Conservation (phyloP, 2,113 vertebrate genomes). For the Oreotrochilus melanogaster region DNA sequence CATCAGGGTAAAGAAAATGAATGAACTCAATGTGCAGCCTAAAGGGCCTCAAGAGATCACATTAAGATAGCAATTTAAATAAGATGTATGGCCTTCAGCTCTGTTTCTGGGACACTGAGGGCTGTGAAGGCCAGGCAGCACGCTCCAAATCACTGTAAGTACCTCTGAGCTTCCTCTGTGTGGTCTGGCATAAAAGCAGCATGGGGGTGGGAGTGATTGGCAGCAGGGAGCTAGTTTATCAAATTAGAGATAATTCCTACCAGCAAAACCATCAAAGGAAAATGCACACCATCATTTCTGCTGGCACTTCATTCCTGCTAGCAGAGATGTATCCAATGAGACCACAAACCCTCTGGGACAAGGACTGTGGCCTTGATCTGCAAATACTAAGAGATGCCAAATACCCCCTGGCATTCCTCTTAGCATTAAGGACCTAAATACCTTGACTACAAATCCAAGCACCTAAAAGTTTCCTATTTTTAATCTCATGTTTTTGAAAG, state of each 20-base stretch:
- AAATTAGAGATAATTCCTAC: background rate
- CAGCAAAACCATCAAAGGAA: background rate
- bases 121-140: background rate
- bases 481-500: background rate
- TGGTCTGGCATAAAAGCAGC: background rate
- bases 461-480: background rate
- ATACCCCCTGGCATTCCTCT: background rate
- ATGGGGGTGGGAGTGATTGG: background rate
- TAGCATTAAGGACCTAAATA: background rate
- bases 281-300: background rate
- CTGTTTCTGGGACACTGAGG: background rate
- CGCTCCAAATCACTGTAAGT: background rate
- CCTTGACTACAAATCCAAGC: background rate
- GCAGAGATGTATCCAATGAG: background rate
- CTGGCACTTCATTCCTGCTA: background rate
- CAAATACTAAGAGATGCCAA: background rate
- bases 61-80: conserved; percentile 8
- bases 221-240: background rate
- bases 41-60: background rate
- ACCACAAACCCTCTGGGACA: background rate
- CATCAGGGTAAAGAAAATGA: background rate
- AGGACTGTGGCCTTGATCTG: background rate
- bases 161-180: background rate
- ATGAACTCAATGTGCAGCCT: background rate
- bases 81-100: background rate